Evolutionary conservation across 92 coral and sea anemone genomes (phyloP).

Genomic region (Bergia puertoricense): DNA sequence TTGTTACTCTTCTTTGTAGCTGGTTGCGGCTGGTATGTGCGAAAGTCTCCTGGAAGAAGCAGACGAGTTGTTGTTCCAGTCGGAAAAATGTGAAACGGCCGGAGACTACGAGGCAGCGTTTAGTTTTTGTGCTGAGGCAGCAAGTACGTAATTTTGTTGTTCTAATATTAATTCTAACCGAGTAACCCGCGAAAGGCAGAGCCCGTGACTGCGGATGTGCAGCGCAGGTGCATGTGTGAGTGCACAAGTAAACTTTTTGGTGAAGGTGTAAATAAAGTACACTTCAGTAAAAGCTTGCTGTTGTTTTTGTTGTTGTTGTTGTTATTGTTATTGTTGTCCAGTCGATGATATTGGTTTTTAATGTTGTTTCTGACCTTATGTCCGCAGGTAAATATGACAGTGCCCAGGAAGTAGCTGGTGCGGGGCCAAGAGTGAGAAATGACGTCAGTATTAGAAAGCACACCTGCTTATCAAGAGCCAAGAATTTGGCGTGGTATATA

Average conservation of each 20-base stretch:
- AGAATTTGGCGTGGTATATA: conserved; percentile 23
- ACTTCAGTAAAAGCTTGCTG: not conserved
- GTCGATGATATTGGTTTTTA: not conserved
- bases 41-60: conserved; percentile 43
- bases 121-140: conserved; percentile 34
- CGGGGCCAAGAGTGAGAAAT: conserved; percentile 23
- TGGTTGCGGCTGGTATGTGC: conserved; percentile 39
- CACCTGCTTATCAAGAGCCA: conserved; percentile 34
- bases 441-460: conserved; percentile 36
- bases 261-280: too few relatives aligned
- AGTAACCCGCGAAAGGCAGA: too few relatives aligned
- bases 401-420: conserved; percentile 22
- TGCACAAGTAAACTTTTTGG: too few relatives aligned
- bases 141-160: conserved; percentile 5
- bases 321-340: not conserved
- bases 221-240: too few relatives aligned
- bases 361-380: not conserved
- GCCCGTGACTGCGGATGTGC: too few relatives aligned
- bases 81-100: conserved; percentile 30
- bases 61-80: conserved; percentile 25
- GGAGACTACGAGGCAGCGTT: conserved; percentile 33
- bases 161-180: too few relatives aligned
- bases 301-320: not conserved
- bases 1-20: not conserved
- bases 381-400: conserved; percentile 26